Evolutionary conservation across 2,888 invertebrate genomes (phyloP).

Genomic region (Perithous albicinctus): DNA sequence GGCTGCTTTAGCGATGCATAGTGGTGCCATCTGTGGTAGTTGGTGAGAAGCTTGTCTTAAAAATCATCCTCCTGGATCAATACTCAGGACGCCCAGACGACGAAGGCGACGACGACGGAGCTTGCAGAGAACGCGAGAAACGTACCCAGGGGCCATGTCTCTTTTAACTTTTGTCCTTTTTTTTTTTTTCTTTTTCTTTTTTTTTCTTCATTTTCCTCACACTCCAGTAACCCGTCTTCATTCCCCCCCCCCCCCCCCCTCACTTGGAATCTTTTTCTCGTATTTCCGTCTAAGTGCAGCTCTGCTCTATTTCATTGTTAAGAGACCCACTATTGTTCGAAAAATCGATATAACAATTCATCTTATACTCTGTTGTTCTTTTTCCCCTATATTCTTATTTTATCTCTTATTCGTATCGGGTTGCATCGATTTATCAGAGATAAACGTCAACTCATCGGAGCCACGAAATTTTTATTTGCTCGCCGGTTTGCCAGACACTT

Average conservation of each 20-base stretch:
- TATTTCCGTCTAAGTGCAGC: slow-evolving; percentile 56
- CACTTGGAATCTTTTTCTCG: slow-evolving; percentile 26
- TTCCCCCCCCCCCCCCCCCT: slow-evolving; percentile 35
- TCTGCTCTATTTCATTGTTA: slow-evolving; percentile 46
- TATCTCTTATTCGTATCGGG: neutral
- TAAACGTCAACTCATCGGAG: no score
- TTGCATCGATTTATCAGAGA: no score
- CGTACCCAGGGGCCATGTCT: slow-evolving; percentile 63
- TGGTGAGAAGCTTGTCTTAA: slow-evolving; percentile 79
- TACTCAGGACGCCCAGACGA: slow-evolving; percentile 75
- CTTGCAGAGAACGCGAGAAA: slow-evolving; percentile 71
- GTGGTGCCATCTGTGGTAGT: slow-evolving; percentile 80
- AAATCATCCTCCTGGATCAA: slow-evolving; percentile 80
- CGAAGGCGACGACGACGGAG: slow-evolving; percentile 65
- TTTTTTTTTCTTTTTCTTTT: no score
- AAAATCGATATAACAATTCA: slow-evolving; percentile 55
- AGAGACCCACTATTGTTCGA: slow-evolving; percentile 6
- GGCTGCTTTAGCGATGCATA: slow-evolving; percentile 62
- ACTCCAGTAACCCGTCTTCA: slow-evolving; percentile 7
- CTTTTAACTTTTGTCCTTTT: slow-evolving; percentile 39
- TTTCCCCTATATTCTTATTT: slow-evolving; percentile 13
- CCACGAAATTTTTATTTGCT: no score
- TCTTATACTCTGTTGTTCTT: slow-evolving; percentile 15
- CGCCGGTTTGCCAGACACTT: no score
- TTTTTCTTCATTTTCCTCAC: slow-evolving; percentile 33